Evolutionary conservation across 2,113 vertebrate genomes (phyloP).

Genomic region (Camelus dromedarius): DNA sequence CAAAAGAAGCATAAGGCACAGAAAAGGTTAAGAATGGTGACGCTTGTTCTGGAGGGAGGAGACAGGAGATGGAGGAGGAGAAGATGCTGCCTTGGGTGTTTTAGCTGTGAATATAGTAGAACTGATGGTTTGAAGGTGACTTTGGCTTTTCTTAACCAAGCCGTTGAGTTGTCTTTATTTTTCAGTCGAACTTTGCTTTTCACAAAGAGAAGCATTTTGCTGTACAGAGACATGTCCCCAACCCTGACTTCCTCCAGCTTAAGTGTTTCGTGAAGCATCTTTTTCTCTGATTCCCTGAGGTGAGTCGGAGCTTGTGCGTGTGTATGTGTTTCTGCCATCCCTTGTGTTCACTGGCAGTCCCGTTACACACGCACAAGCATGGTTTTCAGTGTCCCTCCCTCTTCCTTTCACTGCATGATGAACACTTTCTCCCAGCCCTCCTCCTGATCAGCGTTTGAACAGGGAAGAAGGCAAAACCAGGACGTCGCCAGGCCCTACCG

Average conservation of each 20-base stretch:
- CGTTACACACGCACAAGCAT: accelerated
- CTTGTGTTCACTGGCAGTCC: neutral
- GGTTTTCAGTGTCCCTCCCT: accelerated
- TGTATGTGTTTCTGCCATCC: neutral
- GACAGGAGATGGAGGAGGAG: neutral
- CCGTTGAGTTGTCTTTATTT: neutral
- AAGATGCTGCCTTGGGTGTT: too few relatives aligned
- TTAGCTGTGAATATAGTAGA: neutral
- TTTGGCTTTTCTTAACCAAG: neutral
- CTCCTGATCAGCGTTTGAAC: neutral
- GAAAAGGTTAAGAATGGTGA: neutral
- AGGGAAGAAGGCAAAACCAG: neutral
- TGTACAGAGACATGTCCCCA: neutral
- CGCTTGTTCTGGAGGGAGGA: neutral
- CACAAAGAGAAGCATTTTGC: neutral
- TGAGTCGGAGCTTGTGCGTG: neutral
- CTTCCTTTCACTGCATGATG: neutral
- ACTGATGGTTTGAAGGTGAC: neutral
- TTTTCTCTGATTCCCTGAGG: neutral
- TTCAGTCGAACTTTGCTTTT: neutral
- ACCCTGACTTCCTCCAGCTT: neutral
- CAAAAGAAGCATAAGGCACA: neutral
- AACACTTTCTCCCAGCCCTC: neutral
- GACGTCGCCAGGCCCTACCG: accelerated
- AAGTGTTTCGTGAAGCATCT: neutral